Base-by-base conservation (phyloP, 2,888 invertebrate species). In the Cylindroiulus punctatus region DNA sequence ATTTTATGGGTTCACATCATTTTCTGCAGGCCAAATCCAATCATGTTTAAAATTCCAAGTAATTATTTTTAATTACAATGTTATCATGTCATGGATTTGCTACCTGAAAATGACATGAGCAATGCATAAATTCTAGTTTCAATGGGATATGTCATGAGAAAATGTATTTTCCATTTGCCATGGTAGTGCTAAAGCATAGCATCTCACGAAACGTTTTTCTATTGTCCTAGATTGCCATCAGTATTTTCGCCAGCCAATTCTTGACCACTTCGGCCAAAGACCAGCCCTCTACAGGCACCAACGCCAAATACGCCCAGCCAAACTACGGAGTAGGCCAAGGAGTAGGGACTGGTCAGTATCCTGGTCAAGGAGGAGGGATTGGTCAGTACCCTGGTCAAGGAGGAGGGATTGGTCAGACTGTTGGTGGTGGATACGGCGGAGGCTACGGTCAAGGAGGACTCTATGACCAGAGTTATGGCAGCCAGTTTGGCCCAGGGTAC, bases 351-450 rank as follows among this genome's bases (percentile, higher is more conserved):
- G 40, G 40, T 81, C 81, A 81, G n/a, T 40, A 32, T 7, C 81
- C 81, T 36, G 40, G 40, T 81, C 81, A 81, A 81, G 36, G 36
- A 5, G 32, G 40, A 19, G 81, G 12, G n/a, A 40, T 40, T 22
- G 84, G 84, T 5, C 26, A 44, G 4, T 42, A 42, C 47, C 12
- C 40, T 40, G 84, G 84, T 42, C 36, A 36, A 84, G 44, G 44
- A 42, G 84, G 40, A 42, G 40, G 12, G n/a, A 40, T 40, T 22
- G 84, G 84, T 5, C 26, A 44, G 4, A 40, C 40, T 19, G 26
- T 40, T 84, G 44, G 84, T n/a, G 44, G 17, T 8, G 84, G 84
- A 22, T 47, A 44, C 17, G 30, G 42, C 12, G 84, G 84, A 44
- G 3, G 5, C 14, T 42, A 42, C 47, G 84, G 84, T 42, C 36